Conservation (phyloP, 2,113 vertebrate genomes). For the Phalacrocorax pelagicus region DNA sequence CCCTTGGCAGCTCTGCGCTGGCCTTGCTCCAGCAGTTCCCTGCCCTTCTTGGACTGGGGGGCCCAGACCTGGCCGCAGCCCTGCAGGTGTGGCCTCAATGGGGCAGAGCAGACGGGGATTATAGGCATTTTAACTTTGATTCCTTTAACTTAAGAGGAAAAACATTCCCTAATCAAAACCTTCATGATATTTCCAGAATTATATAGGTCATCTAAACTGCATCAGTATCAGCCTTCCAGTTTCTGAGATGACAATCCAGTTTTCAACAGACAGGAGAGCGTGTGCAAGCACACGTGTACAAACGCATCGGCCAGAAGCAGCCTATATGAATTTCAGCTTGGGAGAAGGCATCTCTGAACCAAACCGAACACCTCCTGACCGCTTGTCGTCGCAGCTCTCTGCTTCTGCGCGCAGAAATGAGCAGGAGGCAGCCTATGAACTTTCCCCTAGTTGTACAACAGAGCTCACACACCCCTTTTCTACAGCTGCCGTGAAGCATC, state of each 20-base stretch:
- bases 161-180: neutral
- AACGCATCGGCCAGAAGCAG: accelerated
- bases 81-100: no score
- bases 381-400: neutral
- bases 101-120: neutral
- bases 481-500: neutral
- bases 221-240: neutral
- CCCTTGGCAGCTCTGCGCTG: no score
- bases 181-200: neutral
- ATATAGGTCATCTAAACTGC: neutral
- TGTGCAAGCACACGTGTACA: accelerated
- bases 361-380: neutral
- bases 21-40: no score
- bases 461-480: accelerated
- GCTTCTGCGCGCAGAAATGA: neutral
- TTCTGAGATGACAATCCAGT: neutral
- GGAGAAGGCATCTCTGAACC: neutral
- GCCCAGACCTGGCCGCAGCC: no score
- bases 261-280: neutral
- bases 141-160: neutral
- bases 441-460: neutral
- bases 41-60: no score
- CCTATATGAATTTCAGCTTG: accelerated
- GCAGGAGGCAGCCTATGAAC: neutral
- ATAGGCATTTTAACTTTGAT: neutral